Base-by-base conservation (phyloP, 2,888 invertebrate genomes). In the Phortica magna region DNA sequence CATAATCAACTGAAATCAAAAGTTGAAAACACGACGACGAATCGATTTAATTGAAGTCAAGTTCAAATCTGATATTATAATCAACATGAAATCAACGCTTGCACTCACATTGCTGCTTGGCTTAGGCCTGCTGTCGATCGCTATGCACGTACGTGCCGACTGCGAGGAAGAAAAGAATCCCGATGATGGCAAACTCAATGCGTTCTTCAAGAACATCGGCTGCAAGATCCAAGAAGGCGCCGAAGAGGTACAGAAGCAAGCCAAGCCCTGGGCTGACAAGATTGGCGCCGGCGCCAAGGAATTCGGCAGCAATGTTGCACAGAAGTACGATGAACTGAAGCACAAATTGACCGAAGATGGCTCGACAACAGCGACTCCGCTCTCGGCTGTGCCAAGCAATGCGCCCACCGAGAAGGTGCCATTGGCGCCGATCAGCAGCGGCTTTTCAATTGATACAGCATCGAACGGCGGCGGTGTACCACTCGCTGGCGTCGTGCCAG, bases 301-400 rank as follows among this genome's bases (percentile, higher is more conserved):
- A 1, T 78, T 91, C 0, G 85, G 89, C 17, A 85, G 65, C 43
- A 77, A 80, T 14, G 89, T 91, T 5, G 87, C 83, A 7, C 83
- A 90, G 10, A 91, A 90, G 39, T 91, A 89, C 71, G 87, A 89
- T 43, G 88, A 90, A 61, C 31, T 91, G 1, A 91, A 90, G 83
- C 89, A 90, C 22, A 90, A 88, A 53, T 78, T 91, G n/a, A 85
- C 81, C 67, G 90, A 90, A 3, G 82, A 79, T 7, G 9, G 64
- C 7, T 22, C 61, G 10, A 22, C 61, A 61, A 22, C 61, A 0
- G 3, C 61, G 4, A 61, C 61, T 7, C 14, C 48, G 5, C 55
- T 73, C 31, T 55, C 74, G 0, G 48, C 59, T 5, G n/a, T 42
- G 22, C 67, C 67, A 31, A 39, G 12, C 10, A 82, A 84, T 79